Evolutionary conservation across 1,140 invertebrate species (phyloP), one percentile per base, ranked within the genome.

Genomic region (Drosophila bifasciata): DNA sequence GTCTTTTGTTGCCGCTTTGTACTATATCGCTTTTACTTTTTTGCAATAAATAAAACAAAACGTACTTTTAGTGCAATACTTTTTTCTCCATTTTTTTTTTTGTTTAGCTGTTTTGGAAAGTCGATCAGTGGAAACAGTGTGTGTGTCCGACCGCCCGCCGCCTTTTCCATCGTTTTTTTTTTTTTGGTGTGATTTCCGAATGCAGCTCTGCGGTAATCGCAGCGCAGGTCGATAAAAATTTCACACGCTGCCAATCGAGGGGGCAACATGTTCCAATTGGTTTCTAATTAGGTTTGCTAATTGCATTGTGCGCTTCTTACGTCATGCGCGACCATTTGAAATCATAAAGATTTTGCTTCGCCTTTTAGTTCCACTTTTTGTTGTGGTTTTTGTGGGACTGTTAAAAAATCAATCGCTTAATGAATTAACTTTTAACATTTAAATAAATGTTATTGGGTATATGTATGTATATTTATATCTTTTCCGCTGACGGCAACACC

Each of bases 1-100:
- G 40, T 46, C 70, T 56, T 73, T 73, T 73, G n/a, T 51, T 32
- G 32, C 32, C 11, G 16, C 16, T 7, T 51, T 67, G 36, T 52
- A n/a, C n/a, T n/a, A 46, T 62, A 73, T 55, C 51, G 69, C 70
- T 73, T 73, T 73, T 73, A 73, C 70, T 36, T 73, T 73, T 72
- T 73, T 60, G 69, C 69, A 63, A 73, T 56, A 73, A 56, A 73
- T 57, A 25, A 43, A 68, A 43, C 21, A 55, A 46, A 67, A 67
- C 45, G 21, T 19, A 5, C 11, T 25, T 19, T 4, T 11, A 44
- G 57, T 44, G 55, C 44, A 57, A 59, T 44, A 8, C 43, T 25
- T n/a, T 8, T 45, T 28, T 55, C 1, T 11, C 3, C 19, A 1
- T 17, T 48, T 19, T 50, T 23, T 43, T 25, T 44, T 62, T 66